Evolutionary conservation across 2,797 vertebrate species (phyloP).

Genomic region (Spea hammondii): DNA sequence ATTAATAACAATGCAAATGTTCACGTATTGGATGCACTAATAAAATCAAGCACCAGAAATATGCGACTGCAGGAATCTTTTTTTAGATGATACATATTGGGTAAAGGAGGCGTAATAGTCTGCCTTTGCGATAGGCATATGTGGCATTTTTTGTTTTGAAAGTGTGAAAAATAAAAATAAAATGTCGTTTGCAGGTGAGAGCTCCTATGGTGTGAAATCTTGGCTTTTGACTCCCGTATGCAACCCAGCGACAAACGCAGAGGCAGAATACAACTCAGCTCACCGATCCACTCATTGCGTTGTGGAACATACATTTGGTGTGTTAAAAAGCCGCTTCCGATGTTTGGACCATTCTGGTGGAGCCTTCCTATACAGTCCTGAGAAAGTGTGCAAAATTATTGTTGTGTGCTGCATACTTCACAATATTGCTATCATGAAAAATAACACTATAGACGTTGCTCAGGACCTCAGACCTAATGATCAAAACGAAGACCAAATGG

Average conservation of each 20-base stretch:
- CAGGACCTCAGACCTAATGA: constrained; percentile 14
- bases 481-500: constrained; percentile 10
- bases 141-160: not conserved
- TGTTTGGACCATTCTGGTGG: constrained; percentile 40
- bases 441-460: constrained; percentile 20
- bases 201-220: constrained; percentile 22
- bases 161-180: not conserved
- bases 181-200: constrained; percentile 28
- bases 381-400: constrained; percentile 45
- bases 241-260: constrained; percentile 11
- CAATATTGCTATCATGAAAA: constrained; percentile 36
- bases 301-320: constrained; percentile 27
- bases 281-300: constrained; percentile 17
- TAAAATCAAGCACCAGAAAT: too few species aligned
- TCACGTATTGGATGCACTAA: too few species aligned
- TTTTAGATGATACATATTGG: too few species aligned
- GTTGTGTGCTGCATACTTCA: constrained; percentile 34
- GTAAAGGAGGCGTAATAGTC: too few species aligned
- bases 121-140: too few species aligned
- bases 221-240: constrained; percentile 36
- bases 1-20: too few species aligned
- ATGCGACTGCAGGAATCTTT: too few species aligned
- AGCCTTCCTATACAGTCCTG: constrained; percentile 19
- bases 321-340: constrained; percentile 42
- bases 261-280: constrained; percentile 22